Evolutionary conservation across 2,888 invertebrate species (phyloP).

Genomic region (Polylopha cassiicola): DNA sequence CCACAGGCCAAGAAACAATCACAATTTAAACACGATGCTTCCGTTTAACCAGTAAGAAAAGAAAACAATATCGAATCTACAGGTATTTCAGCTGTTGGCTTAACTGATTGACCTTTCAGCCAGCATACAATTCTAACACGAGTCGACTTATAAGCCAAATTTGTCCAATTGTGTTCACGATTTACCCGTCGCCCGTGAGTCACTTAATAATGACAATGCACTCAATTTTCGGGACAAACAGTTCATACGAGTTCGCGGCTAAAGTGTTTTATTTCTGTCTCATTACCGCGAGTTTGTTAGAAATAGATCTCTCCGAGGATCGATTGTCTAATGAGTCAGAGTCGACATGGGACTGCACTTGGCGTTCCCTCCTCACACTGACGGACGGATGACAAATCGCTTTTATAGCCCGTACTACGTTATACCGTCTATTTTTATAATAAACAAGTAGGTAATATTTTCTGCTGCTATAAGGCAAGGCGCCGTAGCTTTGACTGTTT

Average conservation of each 20-base stretch:
- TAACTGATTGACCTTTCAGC: neutral
- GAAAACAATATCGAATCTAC: too few relatives aligned
- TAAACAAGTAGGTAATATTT: constrained; percentile 44
- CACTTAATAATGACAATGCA: constrained; percentile 27
- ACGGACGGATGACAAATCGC: constrained; percentile 71
- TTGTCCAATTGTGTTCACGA: constrained; percentile 30
- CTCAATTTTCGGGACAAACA: constrained; percentile 30
- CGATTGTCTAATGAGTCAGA: constrained; percentile 71
- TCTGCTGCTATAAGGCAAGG: constrained; percentile 9
- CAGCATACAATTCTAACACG: neutral
- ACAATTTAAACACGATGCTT: too few relatives aligned
- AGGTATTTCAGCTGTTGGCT: neutral
- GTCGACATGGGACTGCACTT: constrained; percentile 70
- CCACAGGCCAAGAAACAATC: too few relatives aligned
- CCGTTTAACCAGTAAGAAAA: too few relatives aligned
- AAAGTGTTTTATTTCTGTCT: constrained; percentile 24
- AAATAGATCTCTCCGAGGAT: constrained; percentile 46
- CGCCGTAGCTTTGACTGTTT: constrained; percentile 12
- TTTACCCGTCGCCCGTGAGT: constrained; percentile 20
- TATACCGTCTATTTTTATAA: constrained; percentile 45
- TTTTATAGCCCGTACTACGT: constrained; percentile 52
- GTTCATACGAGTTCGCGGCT: constrained; percentile 26
- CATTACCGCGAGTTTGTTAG: constrained; percentile 24
- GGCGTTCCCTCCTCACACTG: constrained; percentile 54
- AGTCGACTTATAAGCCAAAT: constrained; percentile 34